Percentiles rank a stretch among this genome's conserved stretches.
Evolutionary conservation across 2,797 vertebrate species (phyloP).

Genomic region (Garrulus glandarius): DNA sequence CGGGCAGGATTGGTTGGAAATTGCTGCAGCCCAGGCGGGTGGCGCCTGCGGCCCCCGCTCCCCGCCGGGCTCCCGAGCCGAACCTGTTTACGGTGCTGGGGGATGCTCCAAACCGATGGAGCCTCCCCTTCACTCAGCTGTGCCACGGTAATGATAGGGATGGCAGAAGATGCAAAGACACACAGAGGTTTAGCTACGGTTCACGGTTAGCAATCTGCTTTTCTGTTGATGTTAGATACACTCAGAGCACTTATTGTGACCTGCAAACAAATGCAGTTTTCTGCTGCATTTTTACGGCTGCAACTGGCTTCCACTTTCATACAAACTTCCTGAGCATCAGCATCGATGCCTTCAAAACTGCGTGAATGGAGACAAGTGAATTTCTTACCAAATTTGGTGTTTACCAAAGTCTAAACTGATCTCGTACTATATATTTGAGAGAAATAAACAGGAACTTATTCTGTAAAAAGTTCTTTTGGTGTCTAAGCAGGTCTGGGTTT

Average conservation of each 20-base stretch:
- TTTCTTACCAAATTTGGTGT: neutral
- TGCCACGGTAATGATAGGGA: rapidly evolving
- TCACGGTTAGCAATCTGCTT: neutral
- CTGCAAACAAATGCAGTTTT: rapidly evolving
- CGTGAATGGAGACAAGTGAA: neutral
- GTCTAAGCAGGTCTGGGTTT: neutral
- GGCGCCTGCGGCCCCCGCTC: neutral
- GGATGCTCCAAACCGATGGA: rapidly evolving
- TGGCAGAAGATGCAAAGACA: rapidly evolving
- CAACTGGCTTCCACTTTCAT: neutral
- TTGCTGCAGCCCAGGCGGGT: neutral
- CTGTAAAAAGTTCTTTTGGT: rapidly evolving
- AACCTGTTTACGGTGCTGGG: rapidly evolving
- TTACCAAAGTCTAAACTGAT: neutral
- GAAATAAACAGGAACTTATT: neutral
- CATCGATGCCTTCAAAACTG: neutral
- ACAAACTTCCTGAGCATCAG: neutral
- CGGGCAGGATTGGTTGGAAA: neutral
- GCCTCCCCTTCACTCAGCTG: rapidly evolving
- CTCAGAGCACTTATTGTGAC: rapidly evolving
- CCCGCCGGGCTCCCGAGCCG: neutral
- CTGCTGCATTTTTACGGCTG: neutral
- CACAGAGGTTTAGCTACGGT: rapidly evolving
- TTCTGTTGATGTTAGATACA: rapidly evolving
- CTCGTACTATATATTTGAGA: neutral